Base-by-base conservation (phyloP, 2,888 invertebrate genomes). In the Catocala fraxini region DNA sequence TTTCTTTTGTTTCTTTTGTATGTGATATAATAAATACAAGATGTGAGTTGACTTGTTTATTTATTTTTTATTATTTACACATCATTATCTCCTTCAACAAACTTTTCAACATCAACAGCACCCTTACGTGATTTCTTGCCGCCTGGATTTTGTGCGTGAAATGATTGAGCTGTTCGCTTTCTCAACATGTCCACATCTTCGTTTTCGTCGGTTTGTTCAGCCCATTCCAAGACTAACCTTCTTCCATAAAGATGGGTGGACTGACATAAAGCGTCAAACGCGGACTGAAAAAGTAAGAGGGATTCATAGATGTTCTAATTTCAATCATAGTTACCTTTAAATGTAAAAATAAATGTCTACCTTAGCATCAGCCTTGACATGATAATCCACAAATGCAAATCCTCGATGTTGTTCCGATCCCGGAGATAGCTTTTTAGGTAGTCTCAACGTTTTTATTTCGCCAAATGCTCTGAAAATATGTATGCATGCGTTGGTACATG, bases 201-300 rank as follows among this genome's bases (percentile, higher is more conserved):
- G 56, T 94, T 95, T 25, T 93, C 93, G 62, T 94, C 94, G 42
- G 96, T 96, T 53, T 96, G 95, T 60, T 97, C 95, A 0, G 99
- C 98, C 99, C 99, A 99, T 93, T 99, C 99, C 64, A 99, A 92
- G 0, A 99, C 99, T 79, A 99, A 94, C 59, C 99, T 95, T 72
- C 99, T 95, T 0, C 99, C 99, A 89, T 98, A 99, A 90, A 99
- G 97, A 95, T 99, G 99, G 58, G 99, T 99, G 80, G 99, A 99
- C 87, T 98, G 98, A 77, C 97, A 97, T n/a, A 99, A 88, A 0
- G 98, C 97, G 70, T 98, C 97, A 89, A 99, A 99, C 0, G 99
- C 99, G 85, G 96, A 96, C 97, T 98, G 88, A 45, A 95, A 53
- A 48, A 25, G 25, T 25, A 25, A 94, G 76, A 62, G 70, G 71